Evolutionary conservation across 1,140 invertebrate genomes (phyloP).

Genomic region (Pygmarrhopalites habei): DNA sequence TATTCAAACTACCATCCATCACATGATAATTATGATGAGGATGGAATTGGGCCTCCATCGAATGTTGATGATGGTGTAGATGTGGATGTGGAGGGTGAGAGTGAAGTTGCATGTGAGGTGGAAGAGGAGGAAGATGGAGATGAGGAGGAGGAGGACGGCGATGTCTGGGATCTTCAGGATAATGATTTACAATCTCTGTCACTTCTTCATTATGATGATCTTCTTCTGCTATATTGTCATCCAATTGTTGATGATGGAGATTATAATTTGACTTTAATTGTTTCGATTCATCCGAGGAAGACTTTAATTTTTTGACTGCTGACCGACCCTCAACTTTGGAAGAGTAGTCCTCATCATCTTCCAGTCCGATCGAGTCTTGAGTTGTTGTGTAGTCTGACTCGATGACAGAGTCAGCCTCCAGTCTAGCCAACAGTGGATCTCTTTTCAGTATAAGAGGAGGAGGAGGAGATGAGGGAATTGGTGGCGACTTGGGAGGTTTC

Average conservation of each 20-base stretch:
- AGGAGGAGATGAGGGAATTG: no score
- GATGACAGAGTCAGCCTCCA: no score
- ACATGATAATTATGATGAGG: not conserved
- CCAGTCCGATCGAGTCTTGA: no score
- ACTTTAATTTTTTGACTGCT: not conserved
- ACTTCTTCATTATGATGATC: constrained; percentile 11
- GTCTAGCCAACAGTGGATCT: no score
- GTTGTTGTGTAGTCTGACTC: no score
- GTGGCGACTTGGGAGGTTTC: no score
- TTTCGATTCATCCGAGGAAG: not conserved
- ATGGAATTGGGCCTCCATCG: not conserved
- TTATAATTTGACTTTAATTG: not conserved
- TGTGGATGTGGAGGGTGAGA: not conserved
- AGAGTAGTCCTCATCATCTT: not conserved
- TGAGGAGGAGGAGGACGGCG: not conserved
- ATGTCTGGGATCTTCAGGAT: not conserved
- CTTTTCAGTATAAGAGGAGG: no score
- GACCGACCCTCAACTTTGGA: not conserved
- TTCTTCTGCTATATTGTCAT: constrained; percentile 2
- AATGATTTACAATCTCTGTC: not conserved
- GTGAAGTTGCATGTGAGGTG: not conserved
- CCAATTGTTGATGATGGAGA: not conserved
- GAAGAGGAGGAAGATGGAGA: not conserved
- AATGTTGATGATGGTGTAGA: not conserved
- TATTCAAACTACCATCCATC: not conserved